Percentiles rank a stretch among this genome's conserved stretches.
Conservation (phyloP, 2,113 vertebrate genomes). For the Grammatotria lemairii region DNA sequence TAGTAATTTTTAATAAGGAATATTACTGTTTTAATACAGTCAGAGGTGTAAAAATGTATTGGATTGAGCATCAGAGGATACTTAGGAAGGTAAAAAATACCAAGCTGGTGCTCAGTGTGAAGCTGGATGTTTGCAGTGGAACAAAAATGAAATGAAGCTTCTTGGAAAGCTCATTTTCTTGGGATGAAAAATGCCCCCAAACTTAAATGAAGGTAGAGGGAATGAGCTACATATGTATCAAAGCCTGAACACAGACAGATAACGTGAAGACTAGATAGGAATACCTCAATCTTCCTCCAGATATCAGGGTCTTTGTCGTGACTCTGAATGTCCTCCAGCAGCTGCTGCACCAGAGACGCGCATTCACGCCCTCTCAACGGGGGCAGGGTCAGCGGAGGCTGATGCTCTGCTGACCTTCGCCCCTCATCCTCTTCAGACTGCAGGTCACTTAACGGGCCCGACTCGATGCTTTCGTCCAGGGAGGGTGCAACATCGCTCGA, state of each 20-base stretch:
- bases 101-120: neutral
- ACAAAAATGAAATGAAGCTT: neutral
- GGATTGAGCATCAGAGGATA: neutral
- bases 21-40: neutral
- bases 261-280: neutral
- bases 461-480: conserved; percentile 85
- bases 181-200: neutral
- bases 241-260: neutral
- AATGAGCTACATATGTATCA: neutral
- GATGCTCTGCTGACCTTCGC: conserved; percentile 40
- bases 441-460: conserved; percentile 85
- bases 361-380: neutral
- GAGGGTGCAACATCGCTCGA: conserved; percentile 87
- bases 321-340: conserved; percentile 86
- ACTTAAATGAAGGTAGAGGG: neutral
- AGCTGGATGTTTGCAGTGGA: neutral
- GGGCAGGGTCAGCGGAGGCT: neutral
- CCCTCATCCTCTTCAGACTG: conserved; percentile 82
- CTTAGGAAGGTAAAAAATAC: neutral
- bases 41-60: neutral
- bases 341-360: conserved; percentile 72
- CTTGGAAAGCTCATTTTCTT: neutral
- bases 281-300: conserved; percentile 94
- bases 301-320: conserved; percentile 83
- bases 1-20: neutral